Conservation (phyloP, 2,888 invertebrate species). For the Dynastes grantii region DNA sequence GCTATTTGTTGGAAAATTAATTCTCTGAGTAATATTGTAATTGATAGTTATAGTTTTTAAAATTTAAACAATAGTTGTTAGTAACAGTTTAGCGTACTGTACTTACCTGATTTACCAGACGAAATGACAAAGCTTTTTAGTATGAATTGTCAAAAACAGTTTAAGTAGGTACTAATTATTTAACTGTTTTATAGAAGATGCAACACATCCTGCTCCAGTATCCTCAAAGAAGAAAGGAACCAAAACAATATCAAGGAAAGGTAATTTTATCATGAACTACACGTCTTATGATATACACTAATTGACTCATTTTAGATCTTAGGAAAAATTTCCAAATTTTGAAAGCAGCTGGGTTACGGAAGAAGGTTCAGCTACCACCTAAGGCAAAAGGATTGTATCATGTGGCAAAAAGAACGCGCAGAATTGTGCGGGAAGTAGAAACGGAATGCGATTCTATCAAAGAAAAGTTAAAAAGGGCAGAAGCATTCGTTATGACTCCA, state of each 20-base stretch:
- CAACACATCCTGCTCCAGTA: neutral
- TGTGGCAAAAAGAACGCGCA: constrained; percentile 25
- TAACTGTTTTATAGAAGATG: constrained; percentile 10
- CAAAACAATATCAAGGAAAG: constrained; percentile 17
- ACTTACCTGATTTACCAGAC: too few relatives aligned
- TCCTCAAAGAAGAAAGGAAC: neutral
- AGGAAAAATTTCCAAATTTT: constrained; percentile 19
- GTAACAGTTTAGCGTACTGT: too few relatives aligned
- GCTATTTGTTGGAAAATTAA: neutral
- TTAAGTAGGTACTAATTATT: constrained; percentile 12
- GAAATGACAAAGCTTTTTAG: too few relatives aligned
- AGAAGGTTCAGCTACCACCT: constrained; percentile 3
- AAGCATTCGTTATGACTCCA: too few relatives aligned
- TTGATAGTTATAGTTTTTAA: too few relatives aligned
- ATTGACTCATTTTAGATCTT: constrained; percentile 18
- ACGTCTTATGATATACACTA: constrained; percentile 12
- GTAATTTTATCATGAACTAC: neutral
- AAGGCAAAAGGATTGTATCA: constrained; percentile 16
- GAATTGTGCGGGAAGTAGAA: constrained; percentile 19
- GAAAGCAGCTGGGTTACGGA: neutral
- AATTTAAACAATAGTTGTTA: too few relatives aligned
- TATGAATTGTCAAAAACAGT: neutral
- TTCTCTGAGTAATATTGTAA: too few relatives aligned
- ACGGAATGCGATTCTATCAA: too few relatives aligned
- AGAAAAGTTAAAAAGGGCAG: too few relatives aligned